Conservation (phyloP, 2,888 invertebrate genomes). For the Trichogramma dendrolimi region DNA sequence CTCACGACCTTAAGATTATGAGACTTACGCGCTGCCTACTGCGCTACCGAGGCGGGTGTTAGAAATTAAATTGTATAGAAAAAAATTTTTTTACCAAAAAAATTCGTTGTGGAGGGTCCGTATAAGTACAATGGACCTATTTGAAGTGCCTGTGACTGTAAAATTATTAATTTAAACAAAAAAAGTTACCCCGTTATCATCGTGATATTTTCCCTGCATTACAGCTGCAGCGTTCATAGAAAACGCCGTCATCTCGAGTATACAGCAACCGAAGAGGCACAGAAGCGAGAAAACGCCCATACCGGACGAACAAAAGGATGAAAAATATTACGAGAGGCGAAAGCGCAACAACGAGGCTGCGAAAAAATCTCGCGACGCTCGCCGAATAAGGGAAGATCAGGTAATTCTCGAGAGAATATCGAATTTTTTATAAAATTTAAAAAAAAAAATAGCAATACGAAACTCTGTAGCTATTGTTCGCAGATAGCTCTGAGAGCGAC, state of each 20-base stretch:
- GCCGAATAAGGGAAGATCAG: conserved; percentile 83
- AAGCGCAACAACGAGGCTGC: conserved; percentile 87
- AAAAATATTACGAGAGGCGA: conserved; percentile 82
- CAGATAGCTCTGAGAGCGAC: conserved; percentile 81
- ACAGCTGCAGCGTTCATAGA: neutral
- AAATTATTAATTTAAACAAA: too few species aligned
- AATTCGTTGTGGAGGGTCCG: too few species aligned
- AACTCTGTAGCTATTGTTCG: conserved; percentile 8
- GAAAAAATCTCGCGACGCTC: conserved; percentile 84
- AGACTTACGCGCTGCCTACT: conserved; percentile 51
- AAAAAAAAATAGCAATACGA: neutral
- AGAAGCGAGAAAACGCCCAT: conserved; percentile 83
- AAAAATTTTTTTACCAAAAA: too few species aligned
- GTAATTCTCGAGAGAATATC: conserved; percentile 47
- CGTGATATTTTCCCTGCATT: too few species aligned
- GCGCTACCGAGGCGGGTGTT: conserved; percentile 44
- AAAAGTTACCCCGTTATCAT: too few species aligned
- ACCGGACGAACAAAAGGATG: conserved; percentile 82
- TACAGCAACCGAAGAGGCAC: conserved; percentile 52
- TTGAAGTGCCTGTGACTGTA: too few species aligned
- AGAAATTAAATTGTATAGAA: too few species aligned
- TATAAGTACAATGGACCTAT: too few species aligned
- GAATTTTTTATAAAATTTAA: neutral
- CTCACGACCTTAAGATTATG: conserved; percentile 75
- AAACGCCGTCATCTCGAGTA: conserved; percentile 24